Evolutionary conservation across 1,140 invertebrate species (phyloP).

Genomic region (Pteromalus puparum): DNA sequence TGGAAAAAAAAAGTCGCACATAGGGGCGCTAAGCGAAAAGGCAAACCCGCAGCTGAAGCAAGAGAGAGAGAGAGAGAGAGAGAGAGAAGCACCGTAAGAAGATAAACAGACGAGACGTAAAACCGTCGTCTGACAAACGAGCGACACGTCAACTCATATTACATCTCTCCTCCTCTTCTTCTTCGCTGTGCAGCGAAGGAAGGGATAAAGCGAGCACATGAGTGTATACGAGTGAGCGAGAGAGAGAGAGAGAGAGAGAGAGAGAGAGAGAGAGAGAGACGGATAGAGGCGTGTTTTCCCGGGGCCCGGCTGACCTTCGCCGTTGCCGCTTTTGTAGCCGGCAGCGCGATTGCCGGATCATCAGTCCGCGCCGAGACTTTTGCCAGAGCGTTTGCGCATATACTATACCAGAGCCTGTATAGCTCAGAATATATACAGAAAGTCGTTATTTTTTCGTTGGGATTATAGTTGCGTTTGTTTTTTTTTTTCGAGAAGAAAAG

Average conservation of each 20-base stretch:
- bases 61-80: neutral
- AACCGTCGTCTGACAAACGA: constrained; percentile 22
- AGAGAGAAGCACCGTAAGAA: neutral
- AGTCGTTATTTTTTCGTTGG: no score
- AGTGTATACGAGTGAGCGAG: no score
- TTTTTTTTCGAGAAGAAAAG: no score
- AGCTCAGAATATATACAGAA: no score
- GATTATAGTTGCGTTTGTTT: no score
- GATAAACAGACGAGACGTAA: constrained; percentile 4
- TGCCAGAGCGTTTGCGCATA: constrained; percentile 36
- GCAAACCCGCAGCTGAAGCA: neutral
- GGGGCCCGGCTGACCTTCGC: constrained; percentile 58
- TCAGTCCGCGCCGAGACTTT: constrained; percentile 58
- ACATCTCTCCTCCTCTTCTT: neutral
- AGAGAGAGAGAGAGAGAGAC: constrained; percentile 26
- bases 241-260: neutral
- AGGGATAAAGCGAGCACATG: neutral
- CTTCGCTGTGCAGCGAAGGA: neutral
- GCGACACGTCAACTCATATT: neutral
- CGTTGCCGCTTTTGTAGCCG: constrained; percentile 49
- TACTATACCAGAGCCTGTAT: neutral
- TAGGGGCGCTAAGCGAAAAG: neutral
- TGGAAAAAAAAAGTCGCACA: neutral
- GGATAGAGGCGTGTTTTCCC: constrained; percentile 58
- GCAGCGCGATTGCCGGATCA: constrained; percentile 54